A percentile compares a stretch with the other conserved stretches of the same genome.
Evolutionary conservation across 2,797 vertebrate genomes (phyloP).

Genomic region (Notolabrus celidotus): DNA sequence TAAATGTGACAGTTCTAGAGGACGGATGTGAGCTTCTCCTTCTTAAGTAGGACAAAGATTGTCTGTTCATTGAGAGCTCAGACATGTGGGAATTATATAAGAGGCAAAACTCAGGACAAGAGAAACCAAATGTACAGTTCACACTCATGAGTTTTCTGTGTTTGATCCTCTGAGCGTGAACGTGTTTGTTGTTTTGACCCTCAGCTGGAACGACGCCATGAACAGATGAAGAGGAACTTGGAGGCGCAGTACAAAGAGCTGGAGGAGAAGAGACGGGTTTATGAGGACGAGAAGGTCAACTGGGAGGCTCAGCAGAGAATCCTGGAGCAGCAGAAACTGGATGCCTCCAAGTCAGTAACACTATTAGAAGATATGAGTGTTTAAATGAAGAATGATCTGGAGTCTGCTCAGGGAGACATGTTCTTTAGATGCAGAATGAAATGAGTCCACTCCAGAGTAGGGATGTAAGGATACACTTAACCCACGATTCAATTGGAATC

Average conservation of each 20-base stretch:
- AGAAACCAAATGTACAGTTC: too few relatives aligned
- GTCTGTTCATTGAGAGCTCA: too few relatives aligned
- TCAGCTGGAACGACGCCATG: conserved; percentile 85
- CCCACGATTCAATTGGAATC: too few relatives aligned
- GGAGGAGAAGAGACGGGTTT: conserved; percentile 85
- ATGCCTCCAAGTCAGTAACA: conserved; percentile 83
- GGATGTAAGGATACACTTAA: too few relatives aligned
- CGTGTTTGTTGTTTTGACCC: neutral
- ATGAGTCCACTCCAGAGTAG: too few relatives aligned
- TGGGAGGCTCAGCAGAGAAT: conserved; percentile 86
- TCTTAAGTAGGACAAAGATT: too few relatives aligned
- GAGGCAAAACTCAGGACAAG: too few relatives aligned
- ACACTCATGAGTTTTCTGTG: neutral
- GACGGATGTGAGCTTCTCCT: too few relatives aligned
- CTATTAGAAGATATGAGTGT: neutral
- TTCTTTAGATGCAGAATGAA: too few relatives aligned
- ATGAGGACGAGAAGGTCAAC: conserved; percentile 82
- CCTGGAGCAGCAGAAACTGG: conserved; percentile 87
- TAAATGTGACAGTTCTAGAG: neutral
- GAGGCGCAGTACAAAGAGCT: conserved; percentile 88
- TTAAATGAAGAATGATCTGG: too few relatives aligned
- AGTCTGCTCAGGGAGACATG: too few relatives aligned
- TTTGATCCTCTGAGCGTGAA: conserved; percentile 3
- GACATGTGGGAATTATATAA: too few relatives aligned
- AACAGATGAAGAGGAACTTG: conserved; percentile 87